Evolutionary conservation across 2,113 vertebrate genomes (phyloP).

Genomic region (Halcyon malimbica): DNA sequence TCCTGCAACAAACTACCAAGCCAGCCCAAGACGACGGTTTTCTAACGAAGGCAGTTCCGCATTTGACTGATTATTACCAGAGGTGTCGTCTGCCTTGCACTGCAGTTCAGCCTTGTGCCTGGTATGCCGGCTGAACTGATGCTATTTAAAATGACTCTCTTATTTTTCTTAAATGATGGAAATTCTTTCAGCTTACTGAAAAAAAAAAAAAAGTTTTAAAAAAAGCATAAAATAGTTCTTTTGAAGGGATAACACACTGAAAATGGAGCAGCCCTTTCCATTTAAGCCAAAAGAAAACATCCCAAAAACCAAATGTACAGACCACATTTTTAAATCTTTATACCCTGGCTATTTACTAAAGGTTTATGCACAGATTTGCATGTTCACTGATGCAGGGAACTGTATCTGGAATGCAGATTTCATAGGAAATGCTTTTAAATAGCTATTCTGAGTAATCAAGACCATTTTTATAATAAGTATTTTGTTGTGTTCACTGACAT

Average conservation of each 20-base stretch:
- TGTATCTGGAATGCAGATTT: not conserved
- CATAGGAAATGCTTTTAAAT: not conserved
- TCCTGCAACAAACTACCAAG: not conserved
- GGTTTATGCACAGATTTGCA: not conserved
- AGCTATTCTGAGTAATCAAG: not conserved
- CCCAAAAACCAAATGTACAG: not conserved
- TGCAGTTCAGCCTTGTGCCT: not conserved
- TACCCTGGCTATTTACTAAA: not conserved
- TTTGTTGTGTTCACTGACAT: not conserved
- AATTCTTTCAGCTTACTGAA: not conserved
- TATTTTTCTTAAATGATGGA: not conserved
- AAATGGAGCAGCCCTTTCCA: not conserved
- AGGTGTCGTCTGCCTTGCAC: not conserved
- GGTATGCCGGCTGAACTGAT: not conserved
- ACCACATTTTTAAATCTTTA: not conserved
- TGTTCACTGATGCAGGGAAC: not conserved
- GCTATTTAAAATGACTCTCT: not conserved
- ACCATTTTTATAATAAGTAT: not conserved
- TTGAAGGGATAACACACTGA: not conserved
- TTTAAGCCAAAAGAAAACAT: not conserved
- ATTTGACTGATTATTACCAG: not conserved
- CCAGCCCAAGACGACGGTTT: not conserved
- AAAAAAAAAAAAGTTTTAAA: not conserved
- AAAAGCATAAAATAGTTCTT: not conserved
- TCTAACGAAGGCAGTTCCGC: not conserved